These are phyloP conservation scores for Pristiophorus japonicus DNA, from an alignment of 2,113 vertebrate genomes.

Conservation along the genomic window DNA sequence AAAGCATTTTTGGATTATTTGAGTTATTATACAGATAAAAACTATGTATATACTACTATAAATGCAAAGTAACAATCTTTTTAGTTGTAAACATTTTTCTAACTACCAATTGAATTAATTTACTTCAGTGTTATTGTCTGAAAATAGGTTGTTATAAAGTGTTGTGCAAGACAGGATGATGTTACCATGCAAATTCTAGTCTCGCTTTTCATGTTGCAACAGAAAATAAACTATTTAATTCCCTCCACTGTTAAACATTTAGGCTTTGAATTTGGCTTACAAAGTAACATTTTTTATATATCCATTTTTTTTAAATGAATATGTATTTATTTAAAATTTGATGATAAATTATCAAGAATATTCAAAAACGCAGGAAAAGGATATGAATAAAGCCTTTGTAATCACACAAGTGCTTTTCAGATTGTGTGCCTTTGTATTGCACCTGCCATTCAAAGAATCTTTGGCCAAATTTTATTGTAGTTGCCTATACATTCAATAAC, in stretches of 20 bases:
- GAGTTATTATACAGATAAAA: not conserved
- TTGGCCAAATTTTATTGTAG: not conserved
- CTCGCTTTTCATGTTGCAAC: not conserved
- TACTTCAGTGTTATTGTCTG: not conserved
- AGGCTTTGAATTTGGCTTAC: no score
- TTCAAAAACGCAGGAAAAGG: not conserved
- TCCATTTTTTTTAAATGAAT: not conserved
- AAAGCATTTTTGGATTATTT: not conserved
- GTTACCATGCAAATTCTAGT: not conserved
- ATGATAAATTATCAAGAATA: not conserved
- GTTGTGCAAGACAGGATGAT: not conserved
- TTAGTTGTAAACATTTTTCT: constrained; percentile 1
- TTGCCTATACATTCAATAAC: not conserved
- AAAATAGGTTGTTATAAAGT: not conserved
- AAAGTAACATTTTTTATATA: not conserved
- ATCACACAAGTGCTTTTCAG: not conserved
- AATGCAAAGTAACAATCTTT: not conserved
- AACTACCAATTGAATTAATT: not conserved
- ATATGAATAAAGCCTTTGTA: not conserved
- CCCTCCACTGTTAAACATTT: not conserved
- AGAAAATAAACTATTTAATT: constrained; percentile 1
- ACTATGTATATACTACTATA: not conserved
- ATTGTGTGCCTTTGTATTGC: not conserved
- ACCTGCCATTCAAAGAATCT: not conserved
- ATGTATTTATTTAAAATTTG: not conserved